Evolutionary conservation across 2,113 vertebrate genomes (phyloP), one percentile per base, ranked within the genome.

Genomic region (Hippopotamus amphibius): DNA sequence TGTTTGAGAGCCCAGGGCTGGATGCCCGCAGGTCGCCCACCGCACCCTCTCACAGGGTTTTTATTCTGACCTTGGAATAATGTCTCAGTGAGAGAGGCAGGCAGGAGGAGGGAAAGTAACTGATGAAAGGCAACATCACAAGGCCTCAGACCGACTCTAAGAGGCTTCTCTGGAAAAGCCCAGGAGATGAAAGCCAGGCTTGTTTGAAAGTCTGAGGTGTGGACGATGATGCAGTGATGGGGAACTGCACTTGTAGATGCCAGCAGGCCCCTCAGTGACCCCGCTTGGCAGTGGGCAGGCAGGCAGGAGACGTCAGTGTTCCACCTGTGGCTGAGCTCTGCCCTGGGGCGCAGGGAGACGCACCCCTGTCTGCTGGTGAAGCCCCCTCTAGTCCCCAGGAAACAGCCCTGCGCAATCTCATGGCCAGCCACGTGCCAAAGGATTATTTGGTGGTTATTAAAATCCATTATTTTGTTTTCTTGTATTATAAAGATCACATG

Each of bases 101-200:
- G 46, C 66, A 72, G 26, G 81, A 7, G 9, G 30, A 57, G 37
- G 57, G 46, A 46, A 88, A 30, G 46, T 21, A 26, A 89, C 12
- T 11, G 61, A 79, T 46, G 41, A 86, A 80, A 81, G 72, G 59
- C 33, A 48, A 21, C 93, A 77, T 37, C 57, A 46, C 17, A 89
- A 85, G 33, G 83, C 46, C 72, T 22, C 77, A 65, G 92, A 84
- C 11, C 82, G 26, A 28, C n/a, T 17, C 53, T n/a, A 71, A 63
- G 41, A 91, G 92, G 76, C 37, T 83, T 87, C 91, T 65, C 94
- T 85, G 86, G 63, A 93, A 90, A 68, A 66, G 61, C 3, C 41
- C 9, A n/a, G 30, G 69, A 95, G 61, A 71, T 55, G 48, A 86
- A 94, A 95, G 66, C n/a, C 72, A 93, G 26, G 82, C 26, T 93